These are phyloP conservation scores for Myotis yumanensis DNA, from an alignment of 2,113 vertebrate species.

Conservation along the genomic window DNA sequence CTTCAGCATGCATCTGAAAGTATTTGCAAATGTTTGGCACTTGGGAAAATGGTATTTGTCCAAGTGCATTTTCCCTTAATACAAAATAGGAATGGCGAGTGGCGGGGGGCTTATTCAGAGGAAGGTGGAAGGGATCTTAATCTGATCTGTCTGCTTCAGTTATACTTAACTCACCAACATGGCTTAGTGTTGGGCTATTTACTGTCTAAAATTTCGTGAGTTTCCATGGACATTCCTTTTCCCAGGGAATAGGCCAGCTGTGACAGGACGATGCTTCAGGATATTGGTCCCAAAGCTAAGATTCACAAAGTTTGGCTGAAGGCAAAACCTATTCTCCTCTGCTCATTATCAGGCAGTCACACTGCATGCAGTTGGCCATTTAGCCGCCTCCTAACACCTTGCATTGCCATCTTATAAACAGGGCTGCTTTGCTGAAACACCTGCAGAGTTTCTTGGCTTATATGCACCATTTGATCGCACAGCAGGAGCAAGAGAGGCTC, in stretches of 20 bases:
- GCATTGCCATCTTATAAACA: background rate
- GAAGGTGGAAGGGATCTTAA: background rate
- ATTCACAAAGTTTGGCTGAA: slow-evolving; percentile 29
- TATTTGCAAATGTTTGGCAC: slow-evolving; percentile 34
- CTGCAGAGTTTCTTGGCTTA: slow-evolving; percentile 26
- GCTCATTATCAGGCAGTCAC: slow-evolving; percentile 23
- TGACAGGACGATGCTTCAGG: background rate
- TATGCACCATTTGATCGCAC: background rate
- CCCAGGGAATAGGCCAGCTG: background rate
- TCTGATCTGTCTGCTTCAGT: background rate
- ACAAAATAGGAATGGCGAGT: background rate
- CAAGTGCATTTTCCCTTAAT: background rate
- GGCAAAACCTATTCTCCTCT: slow-evolving; percentile 26
- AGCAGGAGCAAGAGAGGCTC: background rate
- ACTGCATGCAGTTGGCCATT: background rate
- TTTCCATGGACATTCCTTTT: background rate
- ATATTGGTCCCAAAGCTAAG: slow-evolving; percentile 49
- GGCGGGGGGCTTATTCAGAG: background rate
- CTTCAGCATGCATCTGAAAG: background rate
- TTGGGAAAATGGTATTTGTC: background rate
- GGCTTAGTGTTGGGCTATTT: background rate
- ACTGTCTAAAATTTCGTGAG: background rate
- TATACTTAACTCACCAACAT: background rate
- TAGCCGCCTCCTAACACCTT: background rate
- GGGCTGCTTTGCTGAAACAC: background rate